phyloP scores from a whole-genome alignment of 2,888 invertebrate genomes.

The Nymphalis polychloros region DNA sequence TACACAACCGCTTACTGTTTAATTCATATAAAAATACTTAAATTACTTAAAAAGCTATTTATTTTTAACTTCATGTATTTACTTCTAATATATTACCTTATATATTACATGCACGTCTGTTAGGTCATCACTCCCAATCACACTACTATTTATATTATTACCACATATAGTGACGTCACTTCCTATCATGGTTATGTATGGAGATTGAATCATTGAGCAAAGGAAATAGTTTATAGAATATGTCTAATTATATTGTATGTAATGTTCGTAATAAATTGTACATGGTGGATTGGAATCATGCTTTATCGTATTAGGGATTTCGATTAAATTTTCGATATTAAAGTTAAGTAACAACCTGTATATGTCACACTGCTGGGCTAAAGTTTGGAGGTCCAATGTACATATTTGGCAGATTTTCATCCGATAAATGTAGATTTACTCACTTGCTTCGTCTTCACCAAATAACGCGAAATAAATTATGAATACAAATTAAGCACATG shows the following conservation, averaged over 20 bases:
- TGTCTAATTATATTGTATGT: not conserved
- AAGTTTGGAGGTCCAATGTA: too few relatives aligned
- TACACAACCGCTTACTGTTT: not conserved
- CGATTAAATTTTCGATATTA: too few relatives aligned
- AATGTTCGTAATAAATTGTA: not conserved
- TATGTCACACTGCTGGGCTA: too few relatives aligned
- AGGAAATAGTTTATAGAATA: constrained; percentile 44
- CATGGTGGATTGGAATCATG: not conserved
- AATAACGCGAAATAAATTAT: too few relatives aligned
- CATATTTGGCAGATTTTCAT: too few relatives aligned
- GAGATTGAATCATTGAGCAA: constrained; percentile 35
- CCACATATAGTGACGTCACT: constrained; percentile 40
- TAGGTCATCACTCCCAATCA: constrained; percentile 52
- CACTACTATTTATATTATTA: constrained; percentile 38
- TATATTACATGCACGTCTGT: constrained; percentile 18
- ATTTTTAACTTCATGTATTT: not conserved
- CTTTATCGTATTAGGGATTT: too few relatives aligned
- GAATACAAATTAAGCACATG: too few relatives aligned
- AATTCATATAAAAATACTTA: not conserved
- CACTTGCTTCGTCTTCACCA: too few relatives aligned
- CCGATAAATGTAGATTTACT: too few relatives aligned
- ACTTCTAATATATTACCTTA: not conserved
- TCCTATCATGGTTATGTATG: constrained; percentile 51
- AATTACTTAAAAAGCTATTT: too few relatives aligned
- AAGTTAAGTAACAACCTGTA: too few relatives aligned